phyloP scores from a whole-genome alignment of 2,888 invertebrate genomes.

The Andrena hattorfiana region DNA sequence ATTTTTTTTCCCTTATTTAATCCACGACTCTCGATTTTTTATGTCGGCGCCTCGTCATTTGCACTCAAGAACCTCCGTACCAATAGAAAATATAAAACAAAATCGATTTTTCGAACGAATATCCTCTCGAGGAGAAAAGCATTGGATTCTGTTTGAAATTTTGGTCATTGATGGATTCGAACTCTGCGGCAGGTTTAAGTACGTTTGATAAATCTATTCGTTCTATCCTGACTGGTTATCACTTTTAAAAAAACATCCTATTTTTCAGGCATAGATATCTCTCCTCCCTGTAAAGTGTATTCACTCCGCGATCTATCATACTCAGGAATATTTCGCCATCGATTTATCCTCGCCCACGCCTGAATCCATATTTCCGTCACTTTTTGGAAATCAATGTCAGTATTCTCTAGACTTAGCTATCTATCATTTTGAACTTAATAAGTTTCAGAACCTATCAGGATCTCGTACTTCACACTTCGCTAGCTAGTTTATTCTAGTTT shows the following conservation, averaged over 20 bases:
- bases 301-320: neutral
- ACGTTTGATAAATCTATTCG: too few species aligned
- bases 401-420: neutral
- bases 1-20: too few species aligned
- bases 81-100: too few species aligned
- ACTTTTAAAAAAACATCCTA: neutral
- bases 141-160: too few species aligned
- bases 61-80: too few species aligned
- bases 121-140: too few species aligned
- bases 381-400: neutral
- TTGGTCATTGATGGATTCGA: too few species aligned
- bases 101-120: too few species aligned
- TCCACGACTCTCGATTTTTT: too few species aligned
- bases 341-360: neutral
- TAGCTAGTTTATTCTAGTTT: neutral
- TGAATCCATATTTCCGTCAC: neutral
- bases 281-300: neutral
- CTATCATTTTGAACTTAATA: neutral
- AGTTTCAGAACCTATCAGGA: neutral
- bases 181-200: too few species aligned
- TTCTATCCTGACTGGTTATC: neutral
- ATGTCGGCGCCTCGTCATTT: too few species aligned
- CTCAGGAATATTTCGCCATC: neutral
- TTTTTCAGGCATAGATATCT: neutral
- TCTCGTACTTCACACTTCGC: neutral